A percentile compares a stretch with the other conserved stretches of the same genome.
These are phyloP conservation scores for Allophyes oxyacanthae DNA, from an alignment of 2,888 invertebrate species.

Conservation along the genomic window DNA sequence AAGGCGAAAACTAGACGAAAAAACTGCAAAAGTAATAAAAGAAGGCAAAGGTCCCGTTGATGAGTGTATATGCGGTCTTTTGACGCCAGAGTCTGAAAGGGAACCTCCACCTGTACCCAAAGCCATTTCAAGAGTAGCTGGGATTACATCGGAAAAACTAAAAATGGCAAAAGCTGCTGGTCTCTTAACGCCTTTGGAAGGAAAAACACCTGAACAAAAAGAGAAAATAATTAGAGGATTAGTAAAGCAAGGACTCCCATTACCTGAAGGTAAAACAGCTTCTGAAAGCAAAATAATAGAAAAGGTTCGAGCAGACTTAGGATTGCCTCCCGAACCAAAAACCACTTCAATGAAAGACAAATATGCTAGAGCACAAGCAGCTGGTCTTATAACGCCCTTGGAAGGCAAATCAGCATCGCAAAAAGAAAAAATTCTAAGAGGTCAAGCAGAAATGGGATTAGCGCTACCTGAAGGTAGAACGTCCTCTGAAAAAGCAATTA, in stretches of 20 bases:
- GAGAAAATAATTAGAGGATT: constrained; percentile 55
- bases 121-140: background rate
- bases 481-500: constrained; percentile 32
- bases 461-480: constrained; percentile 38
- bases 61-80: constrained; percentile 60
- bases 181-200: constrained; percentile 54
- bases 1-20: constrained; percentile 33
- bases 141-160: constrained; percentile 17
- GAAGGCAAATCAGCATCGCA: constrained; percentile 21
- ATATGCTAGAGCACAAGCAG: constrained; percentile 49
- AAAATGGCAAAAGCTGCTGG: constrained; percentile 51
- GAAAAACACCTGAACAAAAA: constrained; percentile 56
- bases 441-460: constrained; percentile 13
- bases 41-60: constrained; percentile 60
- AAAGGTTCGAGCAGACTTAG: constrained; percentile 57
- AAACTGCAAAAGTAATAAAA: constrained; percentile 57
- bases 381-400: constrained; percentile 24
- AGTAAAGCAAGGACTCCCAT: constrained; percentile 46
- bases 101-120: background rate
- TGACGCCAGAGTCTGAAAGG: constrained; percentile 50
- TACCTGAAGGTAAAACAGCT: constrained; percentile 59
- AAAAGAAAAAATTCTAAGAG: constrained; percentile 30
- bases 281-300: constrained; percentile 58
- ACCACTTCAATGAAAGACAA: constrained; percentile 37
- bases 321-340: constrained; percentile 59